Base-by-base conservation (phyloP, 2,888 invertebrate species). In the Noctua comes region DNA sequence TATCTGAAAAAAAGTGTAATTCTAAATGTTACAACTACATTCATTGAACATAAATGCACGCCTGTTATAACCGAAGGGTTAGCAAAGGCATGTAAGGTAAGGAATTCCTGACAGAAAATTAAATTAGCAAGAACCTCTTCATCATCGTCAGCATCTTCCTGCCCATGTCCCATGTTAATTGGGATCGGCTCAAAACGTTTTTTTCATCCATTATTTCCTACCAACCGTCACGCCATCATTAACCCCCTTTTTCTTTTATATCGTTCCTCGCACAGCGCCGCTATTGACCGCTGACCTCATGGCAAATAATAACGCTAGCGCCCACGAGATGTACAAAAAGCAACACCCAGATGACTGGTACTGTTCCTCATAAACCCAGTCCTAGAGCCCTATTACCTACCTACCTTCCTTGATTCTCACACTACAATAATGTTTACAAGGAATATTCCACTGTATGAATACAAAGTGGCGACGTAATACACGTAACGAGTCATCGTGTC, bases 361-460 rank as follows among this genome's bases (percentile, higher is more conserved):
- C 21, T 27, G 27, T 7, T 27, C 16, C 2, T 16, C 59, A 27
- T 13, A 59, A 59, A 16, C 16, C 54, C 59, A 59, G 24, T 27
- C 11, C 11, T 43, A 43, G 43, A 59, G 16, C 59, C 16, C 16
- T 59, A 59, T 27, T 59, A 27, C 7, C 16, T 57, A 57, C 6
- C 57, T 27, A 59, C 16, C 57, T 27, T 59, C 27, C 21, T 64
- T 10, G 31, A 21, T 64, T 36, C 31, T 31, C 31, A 36, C 10
- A 36, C 4, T 21, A 31, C 21, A 66, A 51, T 43, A 8, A 79
- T 71, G 62, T 74, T 71, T 27, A 82, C 40, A 68, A 74, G 83
- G 86, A 83, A 83, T 68, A 86, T 86, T 83, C 83, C 86, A 46
- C 43, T 46, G 76, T 57, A 11, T 48, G 54, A 68, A 43, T 65